These are phyloP conservation scores for Coranthus polyacanthus DNA, from an alignment of 2,797 vertebrate species.

Conservation along the genomic window DNA sequence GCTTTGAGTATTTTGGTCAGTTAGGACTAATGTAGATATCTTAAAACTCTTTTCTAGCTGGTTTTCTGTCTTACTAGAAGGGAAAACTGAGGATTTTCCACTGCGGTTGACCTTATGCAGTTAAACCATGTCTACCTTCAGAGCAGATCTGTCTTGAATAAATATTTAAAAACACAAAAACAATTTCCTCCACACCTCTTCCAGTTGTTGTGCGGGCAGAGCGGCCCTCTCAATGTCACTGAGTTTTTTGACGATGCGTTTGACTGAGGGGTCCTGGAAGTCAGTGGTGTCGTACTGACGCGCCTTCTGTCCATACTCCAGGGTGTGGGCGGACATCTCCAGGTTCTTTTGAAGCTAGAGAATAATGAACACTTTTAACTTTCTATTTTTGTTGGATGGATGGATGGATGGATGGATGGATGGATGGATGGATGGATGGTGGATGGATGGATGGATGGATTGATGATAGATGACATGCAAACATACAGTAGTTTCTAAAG, in stretches of 20 bases:
- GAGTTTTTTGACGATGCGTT: conserved; percentile 91
- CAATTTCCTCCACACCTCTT: conserved; percentile 85
- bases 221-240: conserved; percentile 92
- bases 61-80: background rate
- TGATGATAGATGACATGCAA: no score
- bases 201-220: conserved; percentile 84
- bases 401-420: background rate
- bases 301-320: conserved; percentile 87
- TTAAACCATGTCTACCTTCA: background rate
- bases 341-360: conserved; percentile 90
- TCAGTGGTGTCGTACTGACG: conserved; percentile 89
- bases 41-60: background rate
- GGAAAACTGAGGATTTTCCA: background rate
- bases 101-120: background rate
- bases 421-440: background rate
- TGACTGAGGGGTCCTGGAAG: conserved; percentile 88
- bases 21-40: no score
- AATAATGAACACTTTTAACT: conserved; percentile 32
- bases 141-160: conserved; percentile 10
- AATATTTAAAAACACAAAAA: background rate
- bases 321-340: conserved; percentile 91
- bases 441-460: background rate
- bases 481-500: background rate
- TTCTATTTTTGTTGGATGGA: background rate
- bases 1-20: no score